Conservation (phyloP, 1,140 invertebrate species). For the Drosophila virilis region DNA sequence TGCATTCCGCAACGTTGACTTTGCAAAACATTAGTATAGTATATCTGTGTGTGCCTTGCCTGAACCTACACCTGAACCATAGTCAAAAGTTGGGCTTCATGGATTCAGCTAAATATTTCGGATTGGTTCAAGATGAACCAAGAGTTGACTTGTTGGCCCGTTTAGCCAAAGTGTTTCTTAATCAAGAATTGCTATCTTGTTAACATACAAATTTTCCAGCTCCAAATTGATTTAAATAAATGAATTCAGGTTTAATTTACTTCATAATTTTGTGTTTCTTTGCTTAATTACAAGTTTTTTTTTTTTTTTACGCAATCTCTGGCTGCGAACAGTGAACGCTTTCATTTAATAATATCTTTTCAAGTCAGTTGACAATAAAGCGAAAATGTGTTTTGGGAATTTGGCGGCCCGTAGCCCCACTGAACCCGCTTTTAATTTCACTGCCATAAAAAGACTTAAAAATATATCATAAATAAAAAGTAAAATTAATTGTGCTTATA, state of each 20-base stretch:
- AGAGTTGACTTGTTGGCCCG: no score
- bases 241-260: not conserved
- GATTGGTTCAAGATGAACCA: no score
- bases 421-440: constrained; percentile 55
- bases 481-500: constrained; percentile 58
- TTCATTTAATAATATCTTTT: constrained; percentile 3
- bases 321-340: not conserved
- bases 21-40: no score
- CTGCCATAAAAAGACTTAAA: constrained; percentile 46
- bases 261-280: not conserved
- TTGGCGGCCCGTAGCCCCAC: constrained; percentile 5
- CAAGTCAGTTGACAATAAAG: constrained; percentile 1
- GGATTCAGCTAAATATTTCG: no score
- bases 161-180: no score
- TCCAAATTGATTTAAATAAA: no score
- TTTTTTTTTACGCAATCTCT: not conserved
- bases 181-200: no score
- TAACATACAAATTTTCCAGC: no score
- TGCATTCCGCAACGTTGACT: no score
- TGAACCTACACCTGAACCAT: no score
- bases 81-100: no score
- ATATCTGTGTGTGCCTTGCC: no score
- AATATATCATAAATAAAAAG: constrained; percentile 40
- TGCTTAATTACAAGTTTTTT: not conserved
- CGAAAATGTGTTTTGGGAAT: constrained; percentile 10